Base-by-base conservation (phyloP, 1,140 invertebrate species). In the Aporrectodea caliginosa region DNA sequence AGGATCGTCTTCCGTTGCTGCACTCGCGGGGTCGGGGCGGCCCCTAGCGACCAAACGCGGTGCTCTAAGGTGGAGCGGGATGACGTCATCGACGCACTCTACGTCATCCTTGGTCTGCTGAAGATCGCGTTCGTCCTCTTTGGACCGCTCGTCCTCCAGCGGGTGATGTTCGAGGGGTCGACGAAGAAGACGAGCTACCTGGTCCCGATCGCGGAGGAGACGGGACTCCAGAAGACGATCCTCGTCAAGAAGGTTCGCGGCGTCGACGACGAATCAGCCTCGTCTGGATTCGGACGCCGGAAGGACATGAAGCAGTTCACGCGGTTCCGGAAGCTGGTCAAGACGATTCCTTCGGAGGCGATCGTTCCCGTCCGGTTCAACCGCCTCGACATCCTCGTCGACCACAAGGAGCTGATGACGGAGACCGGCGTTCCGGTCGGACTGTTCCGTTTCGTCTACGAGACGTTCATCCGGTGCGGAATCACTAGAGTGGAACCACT, bases 311-410 rank as follows among this genome's bases (percentile, higher is more conserved):
- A 74, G 58, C 76, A 81, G 35, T 81, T 81, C 73, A 79, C 70
- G 16, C 79, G 73, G 27, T 81, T 81, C 68, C 76, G 80, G 22
- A 69, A 72, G 12, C 76, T 81, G 12, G 76, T 81, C 12, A 81
- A 81, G 58, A 34, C 58, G 6, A 68, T 81, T 33, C 80, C 80
- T 14, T 78, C 76, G 12, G 80, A 81, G 16, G 77, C 79, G 35
- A 78, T 81, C n/a, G 80, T 81, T 22, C 32, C 80, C 14, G 78
- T 81, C 16, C 71, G 32, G 68, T 81, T 81, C 73, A 29, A 35
- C 27, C 22, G 33, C 32, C 71, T 81, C 33, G 78, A 81, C 71
- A 27, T 81, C 31, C 35, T 58, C n/a, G 80, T 81, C 16, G 77
- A 81, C 32, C 76, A 81, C 71, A 69, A 43, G 1, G 32, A 78